Evolutionary conservation across 2,797 vertebrate species (phyloP).

Genomic region (Gymnoscopelus braueri): DNA sequence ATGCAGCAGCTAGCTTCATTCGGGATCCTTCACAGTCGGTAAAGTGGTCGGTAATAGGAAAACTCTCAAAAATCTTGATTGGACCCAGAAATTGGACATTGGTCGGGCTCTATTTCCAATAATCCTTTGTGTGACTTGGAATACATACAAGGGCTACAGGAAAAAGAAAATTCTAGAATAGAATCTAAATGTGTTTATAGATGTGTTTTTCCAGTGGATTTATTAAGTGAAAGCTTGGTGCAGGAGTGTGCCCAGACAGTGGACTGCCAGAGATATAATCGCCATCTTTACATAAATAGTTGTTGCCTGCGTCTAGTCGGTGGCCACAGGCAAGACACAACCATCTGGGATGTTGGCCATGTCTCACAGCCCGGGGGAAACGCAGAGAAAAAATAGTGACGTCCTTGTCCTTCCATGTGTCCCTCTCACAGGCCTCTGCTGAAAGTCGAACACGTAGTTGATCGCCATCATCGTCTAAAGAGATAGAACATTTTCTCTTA

Average conservation of each 20-base stretch:
- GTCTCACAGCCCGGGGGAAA: conserved; percentile 46
- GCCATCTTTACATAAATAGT: conserved; percentile 66
- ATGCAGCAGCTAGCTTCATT: too few relatives aligned
- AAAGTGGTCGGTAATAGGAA: too few relatives aligned
- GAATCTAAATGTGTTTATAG: conserved; percentile 27
- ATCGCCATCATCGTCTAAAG: conserved; percentile 11
- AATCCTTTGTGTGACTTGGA: neutral
- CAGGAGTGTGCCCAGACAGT: conserved; percentile 37
- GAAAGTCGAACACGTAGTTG: conserved; percentile 9
- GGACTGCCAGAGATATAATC: conserved; percentile 47
- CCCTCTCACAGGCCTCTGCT: conserved; percentile 33
- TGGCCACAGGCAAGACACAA: conserved; percentile 62
- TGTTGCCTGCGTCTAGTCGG: conserved; percentile 61
- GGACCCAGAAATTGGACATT: neutral
- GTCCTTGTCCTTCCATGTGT: conserved; percentile 11
- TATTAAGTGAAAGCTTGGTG: conserved; percentile 1
- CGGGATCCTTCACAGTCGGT: too few relatives aligned
- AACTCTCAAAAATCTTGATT: too few relatives aligned
- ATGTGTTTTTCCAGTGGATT: neutral
- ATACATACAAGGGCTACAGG: neutral
- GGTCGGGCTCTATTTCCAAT: too few relatives aligned
- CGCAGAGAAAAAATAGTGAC: conserved; percentile 51
- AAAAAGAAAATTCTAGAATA: conserved; percentile 19
- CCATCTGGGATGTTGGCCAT: conserved; percentile 72
- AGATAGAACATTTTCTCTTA: too few relatives aligned